Base-by-base conservation (phyloP, 2,888 invertebrate genomes). In the Halocaridina rubra region DNA sequence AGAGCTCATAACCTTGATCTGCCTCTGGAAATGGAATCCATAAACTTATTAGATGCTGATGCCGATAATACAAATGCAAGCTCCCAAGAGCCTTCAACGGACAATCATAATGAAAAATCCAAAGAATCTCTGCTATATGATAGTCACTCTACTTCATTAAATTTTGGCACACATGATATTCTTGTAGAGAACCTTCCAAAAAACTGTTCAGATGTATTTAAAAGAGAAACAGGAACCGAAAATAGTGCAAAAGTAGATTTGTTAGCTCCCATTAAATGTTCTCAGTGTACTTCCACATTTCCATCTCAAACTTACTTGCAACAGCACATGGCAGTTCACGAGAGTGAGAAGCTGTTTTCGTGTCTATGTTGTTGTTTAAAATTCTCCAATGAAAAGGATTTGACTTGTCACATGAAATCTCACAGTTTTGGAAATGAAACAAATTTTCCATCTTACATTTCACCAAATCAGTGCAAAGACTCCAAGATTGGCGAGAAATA, bases 281-380 rank as follows among this genome's bases (percentile, higher is more conserved):
- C 61, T 33, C 30, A 78, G 59, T 84, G 82, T 57, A 78, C 82
- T 22, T 84, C 82, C 33, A 84, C 82, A 16, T 84, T 84, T 30
- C 82, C 82, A 16, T 76, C 75, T 22, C 2, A 78, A 27, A 71
- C 82, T 2, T 84, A 84, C 61, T 61, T 84, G 29, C 72, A 84
- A 64, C 82, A 84, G 19, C 82, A 84, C 30, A 78, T 84, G 82
- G 82, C 77, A 46, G 82, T 84, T 24, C 82, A 84, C 61, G 5
- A 78, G 24, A 61, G 33, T 39, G 82, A 84, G 46, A 81, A 74
- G 16, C 61, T 13, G 24, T 61, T 74, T 39, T 33, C 64, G 24
- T 81, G 80, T 46, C 80, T 64, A 0, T 33, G 27, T 53, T 81
- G 80, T 74, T 32, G 61, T 22, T 46, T 74, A 27, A 74, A 46